A percentile compares a stretch with the other conserved stretches of the same genome.
Conservation (phyloP, 2,113 vertebrate genomes). For the Myrmecophaga tridactyla region DNA sequence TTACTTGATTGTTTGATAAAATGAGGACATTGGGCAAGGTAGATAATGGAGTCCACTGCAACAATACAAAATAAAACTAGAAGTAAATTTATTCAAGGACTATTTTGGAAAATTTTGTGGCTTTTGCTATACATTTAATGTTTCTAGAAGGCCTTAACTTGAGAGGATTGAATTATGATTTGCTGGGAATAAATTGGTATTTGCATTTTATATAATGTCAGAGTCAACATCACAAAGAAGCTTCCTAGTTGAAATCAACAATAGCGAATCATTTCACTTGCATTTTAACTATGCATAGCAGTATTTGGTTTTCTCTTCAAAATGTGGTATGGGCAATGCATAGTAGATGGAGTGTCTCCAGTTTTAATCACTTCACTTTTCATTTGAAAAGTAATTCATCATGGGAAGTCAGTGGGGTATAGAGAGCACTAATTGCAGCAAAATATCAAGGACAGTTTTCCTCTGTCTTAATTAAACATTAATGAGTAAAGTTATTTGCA, state of each 20-base stretch:
- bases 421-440: constrained; percentile 88
- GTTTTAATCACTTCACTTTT: constrained; percentile 90
- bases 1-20: not conserved
- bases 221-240: not conserved
- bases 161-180: not conserved
- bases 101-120: not conserved
- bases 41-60: not conserved
- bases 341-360: constrained; percentile 83
- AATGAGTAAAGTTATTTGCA: constrained; percentile 90
- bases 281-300: not conserved
- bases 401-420: constrained; percentile 87
- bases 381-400: constrained; percentile 91
- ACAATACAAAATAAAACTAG: not conserved
- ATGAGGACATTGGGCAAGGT: not conserved
- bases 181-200: not conserved
- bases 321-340: constrained; percentile 71
- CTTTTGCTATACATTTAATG: not conserved
- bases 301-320: constrained; percentile 67
- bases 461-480: constrained; percentile 90
- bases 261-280: not conserved
- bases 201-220: not conserved
- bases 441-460: constrained; percentile 90
- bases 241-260: not conserved
- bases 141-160: not conserved
- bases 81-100: not conserved